phyloP scores from a whole-genome alignment of 2,888 invertebrate genomes.

The Rhingia rostrata region DNA sequence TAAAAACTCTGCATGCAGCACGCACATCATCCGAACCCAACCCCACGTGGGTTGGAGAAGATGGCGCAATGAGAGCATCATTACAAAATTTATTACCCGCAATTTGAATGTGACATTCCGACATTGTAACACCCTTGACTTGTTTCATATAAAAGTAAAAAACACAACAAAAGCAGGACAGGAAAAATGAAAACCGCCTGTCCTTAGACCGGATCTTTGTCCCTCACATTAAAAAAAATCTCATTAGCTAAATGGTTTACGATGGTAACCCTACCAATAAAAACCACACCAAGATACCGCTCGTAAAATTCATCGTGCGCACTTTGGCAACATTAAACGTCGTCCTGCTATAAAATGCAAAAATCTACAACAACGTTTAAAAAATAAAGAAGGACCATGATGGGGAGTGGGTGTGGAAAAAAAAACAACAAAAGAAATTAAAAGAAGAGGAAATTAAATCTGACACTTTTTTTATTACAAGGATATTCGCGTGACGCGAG shows the following conservation, averaged over 20 bases:
- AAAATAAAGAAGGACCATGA: conserved; percentile 6
- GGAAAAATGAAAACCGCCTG: conserved; percentile 11
- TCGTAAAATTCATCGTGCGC: conserved; percentile 70
- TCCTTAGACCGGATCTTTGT: conserved; percentile 17
- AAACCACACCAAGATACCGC: conserved; percentile 53
- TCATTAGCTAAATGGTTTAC: conserved; percentile 77
- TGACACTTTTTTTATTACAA: conserved; percentile 64
- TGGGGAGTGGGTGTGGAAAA: background rate
- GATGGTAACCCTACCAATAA: conserved; percentile 74
- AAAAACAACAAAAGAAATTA: conserved; percentile 49
- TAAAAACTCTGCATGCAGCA: conserved; percentile 65
- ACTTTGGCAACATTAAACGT: conserved; percentile 71
- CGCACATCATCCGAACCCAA: conserved; percentile 27
- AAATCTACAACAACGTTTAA: conserved; percentile 50
- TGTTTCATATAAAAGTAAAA: conserved; percentile 48
- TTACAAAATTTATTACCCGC: conserved; percentile 63
- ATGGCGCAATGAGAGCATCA: conserved; percentile 48
- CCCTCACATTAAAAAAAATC: conserved; percentile 68
- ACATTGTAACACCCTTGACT: conserved; percentile 9
- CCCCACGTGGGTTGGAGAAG: background rate
- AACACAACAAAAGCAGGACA: conserved; percentile 2
- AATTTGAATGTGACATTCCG: conserved; percentile 59
- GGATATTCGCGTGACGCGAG: conserved; percentile 51
- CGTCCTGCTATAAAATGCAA: conserved; percentile 66
- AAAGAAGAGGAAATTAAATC: conserved; percentile 70